Evolutionary conservation across 1,140 invertebrate species (phyloP).

Genomic region (Trinorchestia longiramus): DNA sequence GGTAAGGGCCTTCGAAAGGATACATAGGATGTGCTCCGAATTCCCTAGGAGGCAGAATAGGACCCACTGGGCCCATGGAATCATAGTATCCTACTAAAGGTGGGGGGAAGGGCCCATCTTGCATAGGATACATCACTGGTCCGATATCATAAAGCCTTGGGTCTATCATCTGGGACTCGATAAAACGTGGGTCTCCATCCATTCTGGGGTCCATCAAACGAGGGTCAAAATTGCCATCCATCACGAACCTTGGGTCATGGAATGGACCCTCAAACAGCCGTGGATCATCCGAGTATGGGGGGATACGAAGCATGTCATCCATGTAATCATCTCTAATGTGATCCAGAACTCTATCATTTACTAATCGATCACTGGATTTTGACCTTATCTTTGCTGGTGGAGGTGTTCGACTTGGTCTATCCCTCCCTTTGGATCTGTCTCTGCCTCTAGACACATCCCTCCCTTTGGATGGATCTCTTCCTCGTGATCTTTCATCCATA

Average conservation of each 20-base stretch:
- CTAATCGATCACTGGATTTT: slow-evolving; percentile 10
- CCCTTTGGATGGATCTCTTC: background rate
- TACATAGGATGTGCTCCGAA: background rate
- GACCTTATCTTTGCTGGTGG: background rate
- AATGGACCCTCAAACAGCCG: background rate
- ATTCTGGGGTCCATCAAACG: slow-evolving; percentile 12
- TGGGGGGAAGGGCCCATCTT: background rate
- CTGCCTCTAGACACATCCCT: background rate
- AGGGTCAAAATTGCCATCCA: background rate
- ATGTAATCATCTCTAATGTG: background rate
- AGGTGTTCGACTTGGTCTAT: background rate
- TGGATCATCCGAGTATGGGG: background rate
- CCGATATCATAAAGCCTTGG: background rate
- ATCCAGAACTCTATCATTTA: background rate
- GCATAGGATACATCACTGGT: background rate
- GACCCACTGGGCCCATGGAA: background rate
- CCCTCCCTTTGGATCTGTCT: background rate
- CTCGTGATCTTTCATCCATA: background rate
- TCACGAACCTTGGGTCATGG: slow-evolving; percentile 1
- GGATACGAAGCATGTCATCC: background rate
- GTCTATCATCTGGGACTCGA: background rate
- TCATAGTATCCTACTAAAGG: slow-evolving; percentile 31
- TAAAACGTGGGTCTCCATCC: background rate
- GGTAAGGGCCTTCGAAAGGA: slow-evolving; percentile 7
- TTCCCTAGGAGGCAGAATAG: slow-evolving; percentile 3